A percentile compares a stretch with the other conserved stretches of the same genome.
phyloP scores from a whole-genome alignment of 2,113 vertebrate genomes.

The Pitta sordida region DNA sequence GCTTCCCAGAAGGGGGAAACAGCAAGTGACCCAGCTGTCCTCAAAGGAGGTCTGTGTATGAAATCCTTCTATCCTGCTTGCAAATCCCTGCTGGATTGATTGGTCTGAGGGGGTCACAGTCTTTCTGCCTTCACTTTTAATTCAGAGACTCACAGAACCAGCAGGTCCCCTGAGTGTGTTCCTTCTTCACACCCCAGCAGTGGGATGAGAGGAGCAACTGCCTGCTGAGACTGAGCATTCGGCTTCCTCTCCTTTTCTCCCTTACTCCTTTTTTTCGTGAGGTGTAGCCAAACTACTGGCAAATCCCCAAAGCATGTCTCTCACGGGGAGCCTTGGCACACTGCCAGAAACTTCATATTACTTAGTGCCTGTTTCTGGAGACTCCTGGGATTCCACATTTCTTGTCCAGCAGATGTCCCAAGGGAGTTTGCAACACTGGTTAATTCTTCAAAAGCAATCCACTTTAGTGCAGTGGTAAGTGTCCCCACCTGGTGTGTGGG shows the following conservation, averaged over 20 bases:
- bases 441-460: no score
- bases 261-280: not conserved
- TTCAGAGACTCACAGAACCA: not conserved
- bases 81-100: not conserved
- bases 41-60: not conserved
- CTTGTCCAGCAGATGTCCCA: not conserved
- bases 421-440: not conserved
- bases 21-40: not conserved
- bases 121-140: not conserved
- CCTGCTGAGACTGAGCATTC: not conserved
- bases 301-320: not conserved
- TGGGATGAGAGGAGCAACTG: not conserved
- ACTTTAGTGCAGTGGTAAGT: no score
- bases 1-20: not conserved
- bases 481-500: no score
- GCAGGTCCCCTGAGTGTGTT: not conserved
- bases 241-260: not conserved
- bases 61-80: not conserved
- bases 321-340: not conserved
- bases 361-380: not conserved
- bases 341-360: not conserved
- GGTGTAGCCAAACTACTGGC: not conserved
- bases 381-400: rapidly evolving
- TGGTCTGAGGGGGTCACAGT: not conserved
- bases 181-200: not conserved